These are phyloP conservation scores for Lamellibrachia satsuma DNA, from an alignment of 2,888 invertebrate species.

Conservation along the genomic window DNA sequence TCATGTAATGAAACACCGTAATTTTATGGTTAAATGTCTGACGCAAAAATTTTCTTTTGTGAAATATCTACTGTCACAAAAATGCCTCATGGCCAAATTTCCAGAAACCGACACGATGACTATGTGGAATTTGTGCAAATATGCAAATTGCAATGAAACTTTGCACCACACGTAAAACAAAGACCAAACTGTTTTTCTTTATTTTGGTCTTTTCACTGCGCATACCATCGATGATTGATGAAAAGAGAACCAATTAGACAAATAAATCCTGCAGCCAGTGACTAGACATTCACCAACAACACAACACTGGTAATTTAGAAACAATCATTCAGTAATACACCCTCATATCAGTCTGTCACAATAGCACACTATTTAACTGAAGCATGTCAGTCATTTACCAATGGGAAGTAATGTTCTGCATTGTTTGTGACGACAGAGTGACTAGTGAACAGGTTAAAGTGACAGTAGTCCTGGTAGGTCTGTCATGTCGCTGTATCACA, in stretches of 20 bases:
- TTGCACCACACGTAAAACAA: slow-evolving; percentile 22
- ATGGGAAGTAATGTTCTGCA: slow-evolving; percentile 21
- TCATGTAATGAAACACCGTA: background rate
- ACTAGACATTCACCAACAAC: slow-evolving; percentile 22
- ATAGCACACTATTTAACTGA: slow-evolving; percentile 23
- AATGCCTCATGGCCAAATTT: background rate
- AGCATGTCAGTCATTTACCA: slow-evolving; percentile 17
- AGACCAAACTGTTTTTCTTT: slow-evolving; percentile 21
- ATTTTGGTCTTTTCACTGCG: slow-evolving; percentile 22
- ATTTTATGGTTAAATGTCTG: slow-evolving; percentile 10
- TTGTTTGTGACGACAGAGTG: slow-evolving; percentile 20
- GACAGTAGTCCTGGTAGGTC: slow-evolving; percentile 18
- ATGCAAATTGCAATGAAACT: slow-evolving; percentile 25
- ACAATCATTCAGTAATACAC: slow-evolving; percentile 24
- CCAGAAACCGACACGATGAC: slow-evolving; percentile 22
- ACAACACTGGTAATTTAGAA: slow-evolving; percentile 24
- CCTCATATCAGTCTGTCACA: slow-evolving; percentile 26
- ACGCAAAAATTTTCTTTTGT: slow-evolving; percentile 24
- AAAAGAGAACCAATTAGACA: background rate
- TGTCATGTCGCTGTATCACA: slow-evolving; percentile 17
- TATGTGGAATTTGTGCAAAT: slow-evolving; percentile 23
- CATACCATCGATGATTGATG: slow-evolving; percentile 24
- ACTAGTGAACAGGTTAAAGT: background rate
- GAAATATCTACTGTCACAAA: slow-evolving; percentile 14
- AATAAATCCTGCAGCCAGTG: slow-evolving; percentile 21